These are phyloP conservation scores for Gallinago media DNA, from an alignment of 2,113 vertebrate genomes.

Conservation along the genomic window DNA sequence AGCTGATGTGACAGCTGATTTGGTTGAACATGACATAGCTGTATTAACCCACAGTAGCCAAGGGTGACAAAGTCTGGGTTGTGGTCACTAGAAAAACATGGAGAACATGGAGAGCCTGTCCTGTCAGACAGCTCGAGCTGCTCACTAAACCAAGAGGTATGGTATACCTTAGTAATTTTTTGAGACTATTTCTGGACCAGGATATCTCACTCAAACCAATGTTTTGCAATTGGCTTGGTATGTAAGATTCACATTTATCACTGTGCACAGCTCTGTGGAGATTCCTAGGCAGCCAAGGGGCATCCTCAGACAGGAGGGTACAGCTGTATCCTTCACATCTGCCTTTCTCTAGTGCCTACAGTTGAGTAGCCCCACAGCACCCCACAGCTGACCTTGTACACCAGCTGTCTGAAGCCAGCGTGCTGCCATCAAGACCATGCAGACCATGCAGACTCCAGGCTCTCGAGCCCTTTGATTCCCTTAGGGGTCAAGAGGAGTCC, in stretches of 20 bases:
- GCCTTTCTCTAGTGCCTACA: fast-evolving
- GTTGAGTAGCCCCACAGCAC: background rate
- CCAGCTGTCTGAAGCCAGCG: background rate
- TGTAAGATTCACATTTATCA: background rate
- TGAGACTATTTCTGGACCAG: background rate
- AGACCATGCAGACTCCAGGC: background rate
- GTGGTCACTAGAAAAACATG: background rate
- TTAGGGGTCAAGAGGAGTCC: background rate
- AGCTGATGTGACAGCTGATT: constrained; percentile 38
- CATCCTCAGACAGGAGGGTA: fast-evolving
- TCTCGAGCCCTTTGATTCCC: background rate
- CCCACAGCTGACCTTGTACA: background rate
- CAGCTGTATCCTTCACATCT: background rate
- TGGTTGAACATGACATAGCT: background rate
- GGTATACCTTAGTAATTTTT: background rate
- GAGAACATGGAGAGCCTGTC: background rate
- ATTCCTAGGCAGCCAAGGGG: background rate
- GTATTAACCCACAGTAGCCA: background rate
- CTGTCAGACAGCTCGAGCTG: background rate
- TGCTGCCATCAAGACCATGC: no score
- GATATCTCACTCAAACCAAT: background rate
- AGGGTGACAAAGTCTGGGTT: background rate
- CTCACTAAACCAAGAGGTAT: background rate
- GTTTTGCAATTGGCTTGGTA: background rate
- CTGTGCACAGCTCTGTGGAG: background rate